These are phyloP conservation scores for Mesorhabditis spiculigera DNA, from an alignment of 2,888 invertebrate genomes.

Conservation along the genomic window DNA sequence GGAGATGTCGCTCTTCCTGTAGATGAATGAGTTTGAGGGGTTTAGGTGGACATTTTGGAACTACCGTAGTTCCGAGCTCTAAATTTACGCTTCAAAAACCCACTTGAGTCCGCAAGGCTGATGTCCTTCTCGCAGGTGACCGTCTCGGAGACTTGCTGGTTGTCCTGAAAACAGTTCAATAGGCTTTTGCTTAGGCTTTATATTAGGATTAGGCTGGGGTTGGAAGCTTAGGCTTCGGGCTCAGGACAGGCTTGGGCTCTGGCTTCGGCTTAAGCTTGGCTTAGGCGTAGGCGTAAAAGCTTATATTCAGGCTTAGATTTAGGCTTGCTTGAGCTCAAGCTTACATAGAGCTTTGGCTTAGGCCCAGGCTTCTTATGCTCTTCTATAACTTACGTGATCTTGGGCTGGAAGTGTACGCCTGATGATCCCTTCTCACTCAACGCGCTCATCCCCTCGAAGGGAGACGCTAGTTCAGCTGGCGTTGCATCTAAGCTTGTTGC, in stretches of 20 bases:
- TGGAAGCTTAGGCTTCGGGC: no score
- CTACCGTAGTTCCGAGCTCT: slow-evolving; percentile 16
- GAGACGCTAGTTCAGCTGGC: slow-evolving; percentile 46
- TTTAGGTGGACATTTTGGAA: neutral
- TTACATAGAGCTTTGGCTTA: slow-evolving; percentile 19
- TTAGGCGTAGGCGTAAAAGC: no score
- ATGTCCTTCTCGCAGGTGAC: slow-evolving; percentile 49
- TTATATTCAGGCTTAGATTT: neutral
- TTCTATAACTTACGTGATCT: neutral
- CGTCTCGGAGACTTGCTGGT: slow-evolving; percentile 36
- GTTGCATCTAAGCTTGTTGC: slow-evolving; percentile 19
- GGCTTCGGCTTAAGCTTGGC: no score
- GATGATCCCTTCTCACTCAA: slow-evolving; percentile 18
- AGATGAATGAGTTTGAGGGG: slow-evolving; percentile 10
- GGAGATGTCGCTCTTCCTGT: slow-evolving; percentile 38
- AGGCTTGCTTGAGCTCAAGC: slow-evolving; percentile 31
- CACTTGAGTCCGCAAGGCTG: slow-evolving; percentile 48
- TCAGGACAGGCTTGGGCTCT: no score
- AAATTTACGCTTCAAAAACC: slow-evolving; percentile 9
- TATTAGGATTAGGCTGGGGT: no score
- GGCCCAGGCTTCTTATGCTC: neutral
- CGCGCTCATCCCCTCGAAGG: slow-evolving; percentile 56
- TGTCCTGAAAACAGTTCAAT: slow-evolving; percentile 30
- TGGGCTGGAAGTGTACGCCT: neutral
- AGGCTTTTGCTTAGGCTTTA: neutral